Evolutionary conservation across 2,113 vertebrate genomes (phyloP), one percentile per base, ranked within the genome.

Genomic region (Gopherus evgoodei): DNA sequence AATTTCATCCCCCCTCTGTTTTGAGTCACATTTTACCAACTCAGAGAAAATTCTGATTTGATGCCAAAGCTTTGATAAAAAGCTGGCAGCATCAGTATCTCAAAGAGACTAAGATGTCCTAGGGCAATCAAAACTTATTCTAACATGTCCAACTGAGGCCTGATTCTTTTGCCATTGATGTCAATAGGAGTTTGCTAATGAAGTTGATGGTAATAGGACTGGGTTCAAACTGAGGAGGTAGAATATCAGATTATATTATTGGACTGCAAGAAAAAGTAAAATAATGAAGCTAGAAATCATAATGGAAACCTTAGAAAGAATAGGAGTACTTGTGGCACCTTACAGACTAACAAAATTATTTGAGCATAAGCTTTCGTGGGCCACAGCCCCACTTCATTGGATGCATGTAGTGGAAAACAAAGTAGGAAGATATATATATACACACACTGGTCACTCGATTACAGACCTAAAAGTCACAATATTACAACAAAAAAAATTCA

Each of bases 11-110:
- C 13, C 17, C 59, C 25, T 35, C 27, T 86, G 81, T 13, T 0
- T 0, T 5, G n/a, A 81, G 13, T 27, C 35, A 12, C 0, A 0
- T 5, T 47, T 81, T 52, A 72, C 56, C 50, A 27, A 35, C 21
- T 76, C 62, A 42, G 1, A 14, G 6, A 62, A 31, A 84, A 72
- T 3, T 4, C 17, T 6, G 65, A 47, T 52, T 87, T 31, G 27
- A 50, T 65, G 17, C 5, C 21, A 53, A 57, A 14, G 56, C 19
- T 22, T 83, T 54, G 35, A 38, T 72, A 38, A 44, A 44, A 83
- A 52, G n/a, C 24, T 56, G 19, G 7, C 44, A 38, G 6, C 35
- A 11, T 44, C 25, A 27, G 81, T 42, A 44, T 29, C 57, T 6
- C 22, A 29, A 78, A 6, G 75, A 47, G 75, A 78, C 24, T 76